phyloP scores from a whole-genome alignment of 2,113 vertebrate species.

The Pan paniscus region DNA sequence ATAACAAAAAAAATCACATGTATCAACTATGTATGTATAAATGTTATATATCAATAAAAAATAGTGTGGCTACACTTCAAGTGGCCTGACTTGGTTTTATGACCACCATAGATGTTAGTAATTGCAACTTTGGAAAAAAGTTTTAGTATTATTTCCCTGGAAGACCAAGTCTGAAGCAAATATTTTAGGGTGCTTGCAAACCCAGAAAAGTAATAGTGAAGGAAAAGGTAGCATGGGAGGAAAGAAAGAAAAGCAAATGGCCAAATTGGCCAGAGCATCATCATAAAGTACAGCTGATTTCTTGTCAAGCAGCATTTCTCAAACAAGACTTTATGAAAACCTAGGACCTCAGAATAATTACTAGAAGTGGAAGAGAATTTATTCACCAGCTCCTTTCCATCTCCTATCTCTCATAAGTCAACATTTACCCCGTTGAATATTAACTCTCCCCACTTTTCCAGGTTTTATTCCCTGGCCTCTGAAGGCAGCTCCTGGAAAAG shows the following conservation, averaged over 20 bases:
- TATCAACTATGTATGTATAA: neutral
- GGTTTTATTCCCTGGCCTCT: neutral
- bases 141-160: neutral
- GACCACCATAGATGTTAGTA: neutral
- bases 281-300: neutral
- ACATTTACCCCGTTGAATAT: neutral
- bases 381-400: neutral
- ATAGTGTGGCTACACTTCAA: neutral
- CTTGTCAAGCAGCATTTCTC: neutral
- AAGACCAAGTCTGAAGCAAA: neutral
- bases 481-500: neutral
- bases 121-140: neutral
- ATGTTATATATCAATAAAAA: neutral
- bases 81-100: neutral
- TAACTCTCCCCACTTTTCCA: neutral
- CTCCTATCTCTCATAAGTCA: neutral
- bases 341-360: neutral
- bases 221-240: neutral
- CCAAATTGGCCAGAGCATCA: neutral
- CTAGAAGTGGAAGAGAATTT: neutral
- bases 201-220: neutral
- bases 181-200: neutral
- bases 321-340: neutral
- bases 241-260: neutral
- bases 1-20: neutral